Conservation (phyloP, 23 tunicate species). For the Phallusia fumigata region DNA sequence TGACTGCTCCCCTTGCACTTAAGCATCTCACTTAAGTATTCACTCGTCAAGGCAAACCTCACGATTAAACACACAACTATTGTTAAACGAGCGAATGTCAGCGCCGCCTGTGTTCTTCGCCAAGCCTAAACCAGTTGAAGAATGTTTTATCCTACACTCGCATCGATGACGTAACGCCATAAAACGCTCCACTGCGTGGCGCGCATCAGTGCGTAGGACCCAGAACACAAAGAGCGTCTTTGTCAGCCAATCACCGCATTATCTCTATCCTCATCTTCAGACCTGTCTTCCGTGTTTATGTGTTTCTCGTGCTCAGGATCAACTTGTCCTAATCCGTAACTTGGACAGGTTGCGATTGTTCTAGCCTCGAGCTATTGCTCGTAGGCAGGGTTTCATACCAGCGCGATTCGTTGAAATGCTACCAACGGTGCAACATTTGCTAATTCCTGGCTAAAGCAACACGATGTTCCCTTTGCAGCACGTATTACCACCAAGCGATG, state of each 20-base stretch:
- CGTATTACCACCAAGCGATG: background rate
- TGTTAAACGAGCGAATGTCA: background rate
- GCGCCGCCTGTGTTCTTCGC: background rate
- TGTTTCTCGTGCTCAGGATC: background rate
- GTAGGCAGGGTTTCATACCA: background rate
- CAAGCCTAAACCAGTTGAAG: background rate
- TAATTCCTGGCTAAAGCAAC: too few relatives aligned
- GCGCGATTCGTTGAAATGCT: too few relatives aligned
- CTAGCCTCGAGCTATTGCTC: background rate
- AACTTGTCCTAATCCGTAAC: background rate
- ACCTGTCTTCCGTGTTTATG: conserved; percentile 12
- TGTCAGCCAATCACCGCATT: background rate
- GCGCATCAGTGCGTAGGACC: background rate
- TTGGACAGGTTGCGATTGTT: background rate
- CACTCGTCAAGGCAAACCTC: background rate
- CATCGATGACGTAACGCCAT: conserved; percentile 1
- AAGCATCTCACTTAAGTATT: background rate
- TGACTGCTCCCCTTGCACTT: too few relatives aligned
- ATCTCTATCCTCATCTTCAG: background rate
- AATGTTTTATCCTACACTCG: background rate
- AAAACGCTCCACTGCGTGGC: background rate
- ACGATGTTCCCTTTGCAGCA: too few relatives aligned
- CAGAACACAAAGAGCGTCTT: background rate
- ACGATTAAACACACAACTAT: background rate
- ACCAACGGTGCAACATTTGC: too few relatives aligned